These are phyloP conservation scores for Malaclemys terrapin DNA, from an alignment of 2,113 vertebrate genomes.

Conservation along the genomic window DNA sequence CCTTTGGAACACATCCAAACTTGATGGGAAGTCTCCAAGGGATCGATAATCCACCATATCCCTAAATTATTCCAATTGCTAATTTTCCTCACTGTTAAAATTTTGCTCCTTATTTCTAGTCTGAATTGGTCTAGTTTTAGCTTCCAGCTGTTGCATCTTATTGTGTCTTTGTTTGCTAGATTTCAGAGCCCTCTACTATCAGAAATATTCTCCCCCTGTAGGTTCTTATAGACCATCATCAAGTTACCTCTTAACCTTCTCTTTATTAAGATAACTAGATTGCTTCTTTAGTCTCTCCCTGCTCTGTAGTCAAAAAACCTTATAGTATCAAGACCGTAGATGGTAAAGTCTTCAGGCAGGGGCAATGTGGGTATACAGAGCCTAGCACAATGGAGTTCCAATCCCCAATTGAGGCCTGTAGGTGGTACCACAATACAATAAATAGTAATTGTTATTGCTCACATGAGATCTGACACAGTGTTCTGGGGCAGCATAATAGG, in stretches of 20 bases:
- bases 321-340: neutral
- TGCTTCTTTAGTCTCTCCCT: neutral
- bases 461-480: neutral
- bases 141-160: neutral
- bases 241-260: neutral
- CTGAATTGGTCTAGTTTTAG: neutral
- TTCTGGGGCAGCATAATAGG: neutral
- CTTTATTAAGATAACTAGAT: neutral
- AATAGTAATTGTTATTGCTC: neutral
- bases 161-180: neutral
- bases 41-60: rapidly evolving
- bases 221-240: neutral
- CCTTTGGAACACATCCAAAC: neutral
- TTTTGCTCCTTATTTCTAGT: neutral
- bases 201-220: neutral
- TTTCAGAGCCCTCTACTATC: neutral
- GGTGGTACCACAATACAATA: rapidly evolving
- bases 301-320: neutral
- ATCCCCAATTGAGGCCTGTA: neutral
- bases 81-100: neutral
- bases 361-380: neutral
- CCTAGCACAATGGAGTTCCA: neutral
- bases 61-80: neutral
- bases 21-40: neutral
- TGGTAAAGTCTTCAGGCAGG: neutral